Conservation (phyloP, 2,888 invertebrate species). For the Morpho helenor region DNA sequence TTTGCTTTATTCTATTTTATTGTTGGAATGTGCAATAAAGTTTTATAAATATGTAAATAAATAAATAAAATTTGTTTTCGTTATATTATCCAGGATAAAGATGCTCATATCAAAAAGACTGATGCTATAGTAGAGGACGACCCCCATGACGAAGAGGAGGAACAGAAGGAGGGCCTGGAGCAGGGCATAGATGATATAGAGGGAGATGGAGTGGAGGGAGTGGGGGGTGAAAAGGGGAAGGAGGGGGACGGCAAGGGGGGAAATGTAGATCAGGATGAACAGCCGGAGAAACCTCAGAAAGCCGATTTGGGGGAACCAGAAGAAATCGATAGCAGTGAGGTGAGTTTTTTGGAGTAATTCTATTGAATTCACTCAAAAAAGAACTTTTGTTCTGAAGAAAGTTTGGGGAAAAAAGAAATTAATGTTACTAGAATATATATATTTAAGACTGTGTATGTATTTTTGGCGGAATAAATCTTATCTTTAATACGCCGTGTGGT, state of each 20-base stretch:
- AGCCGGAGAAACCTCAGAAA: constrained; percentile 41
- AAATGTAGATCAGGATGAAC: constrained; percentile 28
- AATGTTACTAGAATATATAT: too few species aligned
- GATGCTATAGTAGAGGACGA: constrained; percentile 84
- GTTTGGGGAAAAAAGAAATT: too few species aligned
- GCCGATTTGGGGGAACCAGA: constrained; percentile 40
- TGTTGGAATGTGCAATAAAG: too few species aligned
- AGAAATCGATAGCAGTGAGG: constrained; percentile 30
- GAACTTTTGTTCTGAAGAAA: too few species aligned
- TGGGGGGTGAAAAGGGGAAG: background rate
- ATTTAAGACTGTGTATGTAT: too few species aligned
- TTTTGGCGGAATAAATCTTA: too few species aligned
- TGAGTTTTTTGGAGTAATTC: constrained; percentile 14
- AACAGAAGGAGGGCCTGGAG: constrained; percentile 54
- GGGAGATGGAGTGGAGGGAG: constrained; percentile 36
- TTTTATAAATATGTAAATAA: too few species aligned
- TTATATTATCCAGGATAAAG: too few species aligned
- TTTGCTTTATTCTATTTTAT: too few species aligned
- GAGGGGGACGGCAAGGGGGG: constrained; percentile 1
- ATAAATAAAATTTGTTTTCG: too few species aligned
- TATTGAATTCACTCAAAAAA: too few species aligned
- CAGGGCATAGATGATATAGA: constrained; percentile 35
- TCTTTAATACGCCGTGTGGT: too few species aligned
- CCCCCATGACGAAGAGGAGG: constrained; percentile 36
- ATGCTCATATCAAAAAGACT: constrained; percentile 83